Base-by-base conservation (phyloP, 2,888 invertebrate species). In the Chloroclystis v-ata region DNA sequence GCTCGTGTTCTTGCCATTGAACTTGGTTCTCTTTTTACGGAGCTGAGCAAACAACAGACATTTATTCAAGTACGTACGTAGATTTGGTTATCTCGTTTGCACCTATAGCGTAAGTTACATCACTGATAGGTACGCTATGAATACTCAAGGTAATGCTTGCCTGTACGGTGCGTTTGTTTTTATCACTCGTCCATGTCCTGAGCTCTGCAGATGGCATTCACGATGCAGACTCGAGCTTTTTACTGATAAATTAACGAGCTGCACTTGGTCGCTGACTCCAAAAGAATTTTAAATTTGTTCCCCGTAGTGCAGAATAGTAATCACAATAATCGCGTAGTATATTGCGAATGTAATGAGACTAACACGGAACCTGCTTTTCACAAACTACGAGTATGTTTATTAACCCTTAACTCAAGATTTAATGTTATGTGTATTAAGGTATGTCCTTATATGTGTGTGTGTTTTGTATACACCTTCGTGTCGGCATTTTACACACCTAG, bases 131-230 rank as follows among this genome's bases (percentile, higher is more conserved):
- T 70, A 77, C 69, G 65, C 60, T 59, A 58, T 59, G 37, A 33
- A 37, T 47, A 20, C 37, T 32, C 37, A 5, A 13, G 7, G 71
- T 60, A 71, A 74, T 74, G 72, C 75, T 75, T 75, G 71, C 70
- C 73, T 74, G 75, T 72, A 72, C 70, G 64, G 57, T 68, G 72
- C 67, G 70, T 69, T 63, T 61, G 69, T 81, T 81, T 82, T 82
- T 81, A 74, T 76, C 67, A 69, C 62, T 64, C 59, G 63, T 59
- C 66, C 68, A 65, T 67, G 66, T 63, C 69, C 67, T 69, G 72
- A 68, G 72, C 66, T 68, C 72, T 72, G 65, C 75, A 73, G 72
- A 78, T 75, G 78, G 74, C 63, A 75, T 78, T 70, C 73, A 62
- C 69, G 69, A 69, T 65, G 75, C 71, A 68, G 57, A 65, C 72